Conservation (phyloP, 2,113 vertebrate genomes). For the Microcebus lehilahytsara region DNA sequence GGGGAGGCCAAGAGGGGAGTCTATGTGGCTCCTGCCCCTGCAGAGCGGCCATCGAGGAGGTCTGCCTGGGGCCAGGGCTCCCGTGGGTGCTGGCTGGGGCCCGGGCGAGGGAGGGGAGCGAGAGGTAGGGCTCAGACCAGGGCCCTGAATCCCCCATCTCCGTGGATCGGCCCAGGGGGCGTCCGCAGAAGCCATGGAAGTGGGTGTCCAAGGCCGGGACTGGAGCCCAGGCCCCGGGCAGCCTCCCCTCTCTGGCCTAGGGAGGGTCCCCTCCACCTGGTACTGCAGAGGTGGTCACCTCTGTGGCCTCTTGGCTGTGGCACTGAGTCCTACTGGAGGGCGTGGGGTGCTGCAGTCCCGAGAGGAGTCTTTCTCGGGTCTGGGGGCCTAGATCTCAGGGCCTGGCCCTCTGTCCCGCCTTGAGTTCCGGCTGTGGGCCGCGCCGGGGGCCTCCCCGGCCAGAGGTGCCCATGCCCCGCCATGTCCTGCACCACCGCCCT, state of each 20-base stretch:
- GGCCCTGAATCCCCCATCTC: too few species aligned
- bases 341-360: too few species aligned
- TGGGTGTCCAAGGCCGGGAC: not conserved
- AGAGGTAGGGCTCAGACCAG: not conserved
- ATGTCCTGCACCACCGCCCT: not conserved
- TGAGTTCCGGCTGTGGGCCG: not conserved
- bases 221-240: too few species aligned
- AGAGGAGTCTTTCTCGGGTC: not conserved
- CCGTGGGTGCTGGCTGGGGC: not conserved
- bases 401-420: not conserved
- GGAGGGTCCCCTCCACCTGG: not conserved
- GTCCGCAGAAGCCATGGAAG: not conserved
- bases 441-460: too few species aligned
- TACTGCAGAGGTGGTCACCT: not conserved
- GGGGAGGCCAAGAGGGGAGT: not conserved
- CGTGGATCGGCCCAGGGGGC: not conserved
- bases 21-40: not conserved
- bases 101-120: not conserved
- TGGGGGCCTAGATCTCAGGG: not conserved
- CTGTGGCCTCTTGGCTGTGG: not conserved
- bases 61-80: not conserved
- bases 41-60: not conserved
- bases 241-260: not conserved
- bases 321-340: too few species aligned
- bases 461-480: fast-evolving